Evolutionary conservation across 2,888 invertebrate species (phyloP).

Genomic region (Cotesia congregata): DNA sequence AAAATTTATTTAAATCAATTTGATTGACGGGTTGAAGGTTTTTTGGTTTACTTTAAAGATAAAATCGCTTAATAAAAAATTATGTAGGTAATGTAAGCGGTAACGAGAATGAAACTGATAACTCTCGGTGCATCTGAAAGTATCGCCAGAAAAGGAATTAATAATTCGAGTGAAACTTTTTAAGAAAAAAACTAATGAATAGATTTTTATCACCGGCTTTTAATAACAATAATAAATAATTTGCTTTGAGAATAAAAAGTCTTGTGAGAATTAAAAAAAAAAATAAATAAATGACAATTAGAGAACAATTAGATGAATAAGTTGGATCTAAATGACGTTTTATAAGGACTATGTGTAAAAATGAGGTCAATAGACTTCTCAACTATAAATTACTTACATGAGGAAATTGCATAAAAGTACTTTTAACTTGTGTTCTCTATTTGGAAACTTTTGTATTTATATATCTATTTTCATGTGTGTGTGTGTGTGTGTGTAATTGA

Average conservation of each 20-base stretch:
- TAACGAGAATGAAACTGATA: slow-evolving; percentile 38
- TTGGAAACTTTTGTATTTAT: slow-evolving; percentile 8
- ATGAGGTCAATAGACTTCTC: slow-evolving; percentile 27
- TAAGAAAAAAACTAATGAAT: slow-evolving; percentile 6
- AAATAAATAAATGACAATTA: not conserved
- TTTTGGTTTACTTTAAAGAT: too few relatives aligned
- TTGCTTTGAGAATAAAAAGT: not conserved
- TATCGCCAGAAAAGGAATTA: slow-evolving; percentile 39
- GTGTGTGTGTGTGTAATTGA: not conserved
- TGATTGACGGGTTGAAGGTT: too few relatives aligned
- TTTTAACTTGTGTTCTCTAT: not conserved
- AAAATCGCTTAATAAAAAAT: not conserved
- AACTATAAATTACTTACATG: slow-evolving; percentile 5
- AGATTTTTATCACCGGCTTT: not conserved
- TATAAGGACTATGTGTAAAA: not conserved
- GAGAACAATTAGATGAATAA: not conserved
- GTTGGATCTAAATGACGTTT: slow-evolving; percentile 4
- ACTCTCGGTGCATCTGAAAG: slow-evolving; percentile 24
- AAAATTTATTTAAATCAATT: too few relatives aligned
- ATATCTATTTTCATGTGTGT: not conserved
- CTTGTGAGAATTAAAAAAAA: not conserved
- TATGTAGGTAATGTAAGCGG: slow-evolving; percentile 11
- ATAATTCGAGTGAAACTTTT: slow-evolving; percentile 41
- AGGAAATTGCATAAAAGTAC: slow-evolving; percentile 21
- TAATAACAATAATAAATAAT: not conserved